A percentile compares a stretch with the other conserved stretches of the same genome.
Conservation (phyloP, 2,113 vertebrate genomes). For the Cyrtonyx montezumae region DNA sequence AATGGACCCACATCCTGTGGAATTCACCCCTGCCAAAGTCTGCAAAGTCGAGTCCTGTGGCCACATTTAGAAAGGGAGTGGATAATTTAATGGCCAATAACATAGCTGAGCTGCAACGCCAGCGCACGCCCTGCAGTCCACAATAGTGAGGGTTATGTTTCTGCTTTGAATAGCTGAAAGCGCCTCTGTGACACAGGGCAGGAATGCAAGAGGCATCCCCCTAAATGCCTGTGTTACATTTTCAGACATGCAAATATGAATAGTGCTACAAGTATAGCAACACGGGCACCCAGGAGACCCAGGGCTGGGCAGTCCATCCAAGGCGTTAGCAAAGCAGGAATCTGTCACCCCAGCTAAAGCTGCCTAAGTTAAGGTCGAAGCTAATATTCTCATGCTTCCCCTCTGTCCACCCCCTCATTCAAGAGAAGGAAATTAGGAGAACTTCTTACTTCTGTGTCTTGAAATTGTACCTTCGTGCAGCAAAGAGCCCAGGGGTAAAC, state of each 20-base stretch:
- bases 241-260: not conserved
- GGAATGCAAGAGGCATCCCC: not conserved
- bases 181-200: not conserved
- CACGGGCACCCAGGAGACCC: not conserved
- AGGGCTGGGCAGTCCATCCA: not conserved
- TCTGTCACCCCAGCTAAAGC: not conserved
- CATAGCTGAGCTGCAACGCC: not conserved
- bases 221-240: accelerated
- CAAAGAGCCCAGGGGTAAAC: not conserved
- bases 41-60: not conserved
- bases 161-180: not conserved
- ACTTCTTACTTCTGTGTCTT: not conserved
- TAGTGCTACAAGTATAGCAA: not conserved
- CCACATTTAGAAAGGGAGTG: not conserved
- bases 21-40: constrained; percentile 44
- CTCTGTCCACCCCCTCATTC: not conserved
- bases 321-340: not conserved
- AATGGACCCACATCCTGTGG: constrained; percentile 59
- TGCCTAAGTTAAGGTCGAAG: not conserved
- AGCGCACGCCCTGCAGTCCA: not conserved
- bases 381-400: not conserved
- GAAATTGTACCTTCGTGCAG: not conserved
- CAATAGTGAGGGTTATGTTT: constrained; percentile 3
- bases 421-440: not conserved
- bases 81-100: not conserved